A percentile compares a stretch with the other conserved stretches of the same genome.
These are phyloP conservation scores for Blastobasis lacticolella DNA, from an alignment of 2,888 invertebrate species.

Conservation along the genomic window DNA sequence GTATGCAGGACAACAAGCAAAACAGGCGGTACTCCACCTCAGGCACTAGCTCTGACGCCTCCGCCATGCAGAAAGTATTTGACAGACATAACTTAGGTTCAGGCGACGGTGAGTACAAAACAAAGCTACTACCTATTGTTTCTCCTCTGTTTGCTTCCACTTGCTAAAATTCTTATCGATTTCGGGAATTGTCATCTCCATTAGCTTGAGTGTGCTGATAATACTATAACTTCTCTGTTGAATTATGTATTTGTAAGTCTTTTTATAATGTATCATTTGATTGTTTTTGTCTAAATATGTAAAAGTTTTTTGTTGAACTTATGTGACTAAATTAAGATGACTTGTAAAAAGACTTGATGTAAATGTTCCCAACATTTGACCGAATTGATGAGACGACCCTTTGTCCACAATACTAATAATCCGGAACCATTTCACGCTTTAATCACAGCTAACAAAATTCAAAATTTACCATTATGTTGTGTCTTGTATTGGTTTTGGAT, in stretches of 20 bases:
- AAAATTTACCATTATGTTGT: constrained; percentile 67
- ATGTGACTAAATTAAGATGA: no score
- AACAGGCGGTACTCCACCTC: constrained; percentile 43
- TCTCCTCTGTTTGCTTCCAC: constrained; percentile 21
- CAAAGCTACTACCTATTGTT: constrained; percentile 11
- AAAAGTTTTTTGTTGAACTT: no score
- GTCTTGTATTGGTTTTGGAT: constrained; percentile 75
- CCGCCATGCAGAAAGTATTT: constrained; percentile 46
- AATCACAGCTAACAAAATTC: constrained; percentile 72
- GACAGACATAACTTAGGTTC: constrained; percentile 57
- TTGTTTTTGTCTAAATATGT: no score
- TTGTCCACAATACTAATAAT: constrained; percentile 48
- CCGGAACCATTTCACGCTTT: constrained; percentile 65
- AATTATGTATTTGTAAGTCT: no score
- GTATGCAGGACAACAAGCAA: constrained; percentile 41
- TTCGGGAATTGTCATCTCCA: constrained; percentile 24
- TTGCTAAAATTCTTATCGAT: constrained; percentile 23
- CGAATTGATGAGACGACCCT: constrained; percentile 13
- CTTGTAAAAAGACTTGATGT: background rate
- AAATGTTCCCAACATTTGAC: no score
- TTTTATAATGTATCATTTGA: no score
- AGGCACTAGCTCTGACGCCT: constrained; percentile 41
- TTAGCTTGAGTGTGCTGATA: constrained; percentile 29
- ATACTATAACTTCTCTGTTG: constrained; percentile 3
- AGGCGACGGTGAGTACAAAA: constrained; percentile 54